Evolutionary conservation across 2,888 invertebrate species (phyloP).

Genomic region (Ophion slaviceki): DNA sequence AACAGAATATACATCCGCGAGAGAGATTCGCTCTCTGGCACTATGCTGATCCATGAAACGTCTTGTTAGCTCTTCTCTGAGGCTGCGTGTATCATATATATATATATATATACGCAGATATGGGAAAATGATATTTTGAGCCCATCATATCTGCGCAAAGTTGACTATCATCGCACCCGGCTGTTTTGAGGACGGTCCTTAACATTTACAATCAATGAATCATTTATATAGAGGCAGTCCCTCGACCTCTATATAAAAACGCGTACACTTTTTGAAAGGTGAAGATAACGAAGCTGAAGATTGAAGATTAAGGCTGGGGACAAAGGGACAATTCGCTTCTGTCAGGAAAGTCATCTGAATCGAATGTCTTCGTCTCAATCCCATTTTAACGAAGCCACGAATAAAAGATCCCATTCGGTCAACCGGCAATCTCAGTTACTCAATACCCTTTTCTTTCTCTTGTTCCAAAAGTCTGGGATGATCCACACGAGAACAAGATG

Average conservation of each 20-base stretch:
- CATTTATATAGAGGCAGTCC: not conserved
- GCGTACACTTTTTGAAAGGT: not conserved
- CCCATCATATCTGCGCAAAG: no score
- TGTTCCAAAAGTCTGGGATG: not conserved
- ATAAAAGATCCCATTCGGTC: not conserved
- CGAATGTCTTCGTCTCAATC: no score
- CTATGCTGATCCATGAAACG: constrained; percentile 81
- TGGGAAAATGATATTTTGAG: not conserved
- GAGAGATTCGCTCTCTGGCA: constrained; percentile 69
- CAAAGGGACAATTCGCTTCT: no score
- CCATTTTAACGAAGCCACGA: not conserved
- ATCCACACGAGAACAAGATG: not conserved
- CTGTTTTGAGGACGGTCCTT: not conserved
- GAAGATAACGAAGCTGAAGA: no score
- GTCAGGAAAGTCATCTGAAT: no score
- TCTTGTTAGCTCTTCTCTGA: constrained; percentile 78
- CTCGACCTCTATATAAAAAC: not conserved
- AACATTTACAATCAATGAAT: not conserved
- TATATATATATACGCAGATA: no score
- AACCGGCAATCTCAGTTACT: not conserved
- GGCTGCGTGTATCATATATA: not conserved
- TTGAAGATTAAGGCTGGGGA: no score
- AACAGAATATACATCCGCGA: constrained; percentile 67
- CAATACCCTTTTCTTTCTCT: not conserved
- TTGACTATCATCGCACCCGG: not conserved